These are phyloP conservation scores for Drosophila ustulata DNA, from an alignment of 2,888 invertebrate species.

Conservation along the genomic window DNA sequence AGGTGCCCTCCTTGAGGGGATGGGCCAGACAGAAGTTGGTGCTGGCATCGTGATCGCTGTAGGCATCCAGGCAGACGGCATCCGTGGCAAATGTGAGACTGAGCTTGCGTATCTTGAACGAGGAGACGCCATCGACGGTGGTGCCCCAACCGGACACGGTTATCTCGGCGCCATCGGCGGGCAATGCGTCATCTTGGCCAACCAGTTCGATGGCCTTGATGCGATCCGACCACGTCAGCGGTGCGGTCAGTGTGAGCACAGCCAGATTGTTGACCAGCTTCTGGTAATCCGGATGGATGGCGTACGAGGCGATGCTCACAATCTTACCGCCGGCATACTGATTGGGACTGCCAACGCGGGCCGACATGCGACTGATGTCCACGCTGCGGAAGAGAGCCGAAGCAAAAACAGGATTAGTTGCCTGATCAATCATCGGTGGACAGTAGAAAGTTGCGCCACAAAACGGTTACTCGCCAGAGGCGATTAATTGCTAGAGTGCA, in stretches of 20 bases:
- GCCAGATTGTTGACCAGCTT: constrained; percentile 78
- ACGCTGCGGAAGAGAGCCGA: constrained; percentile 19
- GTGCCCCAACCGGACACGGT: constrained; percentile 83
- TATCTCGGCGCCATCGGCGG: constrained; percentile 61
- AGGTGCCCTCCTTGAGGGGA: constrained; percentile 74
- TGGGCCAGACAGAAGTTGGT: constrained; percentile 78
- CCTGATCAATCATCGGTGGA: too few relatives aligned
- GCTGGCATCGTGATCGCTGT: constrained; percentile 44
- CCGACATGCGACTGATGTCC: constrained; percentile 55
- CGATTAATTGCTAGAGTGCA: too few relatives aligned
- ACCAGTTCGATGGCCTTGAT: constrained; percentile 71
- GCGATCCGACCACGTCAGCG: constrained; percentile 62
- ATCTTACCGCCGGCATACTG: constrained; percentile 80
- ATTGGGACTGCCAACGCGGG: constrained; percentile 83
- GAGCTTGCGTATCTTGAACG: constrained; percentile 71
- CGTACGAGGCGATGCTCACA: constrained; percentile 47
- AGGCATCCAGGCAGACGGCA: constrained; percentile 66
- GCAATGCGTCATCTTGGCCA: constrained; percentile 34
- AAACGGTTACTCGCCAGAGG: too few relatives aligned
- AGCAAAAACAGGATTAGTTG: too few relatives aligned
- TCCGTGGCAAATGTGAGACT: constrained; percentile 55
- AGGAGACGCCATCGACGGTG: constrained; percentile 52
- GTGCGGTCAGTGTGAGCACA: constrained; percentile 65
- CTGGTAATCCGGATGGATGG: constrained; percentile 71
- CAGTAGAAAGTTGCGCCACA: too few relatives aligned